Percentiles rank a stretch among this genome's conserved stretches.
phyloP scores from a whole-genome alignment of 2,113 vertebrate species.

The Takifugu flavidus region DNA sequence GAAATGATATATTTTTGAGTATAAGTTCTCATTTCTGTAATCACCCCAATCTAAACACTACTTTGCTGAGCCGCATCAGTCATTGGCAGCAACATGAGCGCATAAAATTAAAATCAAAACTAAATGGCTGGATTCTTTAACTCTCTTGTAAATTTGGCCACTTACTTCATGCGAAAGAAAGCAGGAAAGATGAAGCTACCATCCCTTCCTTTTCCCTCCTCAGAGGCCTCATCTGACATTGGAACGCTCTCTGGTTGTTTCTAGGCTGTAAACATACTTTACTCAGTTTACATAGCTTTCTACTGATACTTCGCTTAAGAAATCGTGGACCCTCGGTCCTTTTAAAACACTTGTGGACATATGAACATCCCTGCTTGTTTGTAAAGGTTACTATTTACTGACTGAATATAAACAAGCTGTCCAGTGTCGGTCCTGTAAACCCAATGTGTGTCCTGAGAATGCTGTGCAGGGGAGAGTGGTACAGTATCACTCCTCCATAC shows the following conservation, averaged over 20 bases:
- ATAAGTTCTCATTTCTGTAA: no score
- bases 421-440: constrained; percentile 5
- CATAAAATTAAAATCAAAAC: no score
- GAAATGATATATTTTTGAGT: no score
- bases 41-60: no score
- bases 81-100: no score
- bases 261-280: constrained; percentile 29
- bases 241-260: background rate
- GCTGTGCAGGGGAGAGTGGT: background rate
- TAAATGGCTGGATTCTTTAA: no score
- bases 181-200: constrained; percentile 8
- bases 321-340: background rate
- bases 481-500: background rate
- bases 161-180: no score
- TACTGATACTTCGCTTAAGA: constrained; percentile 4
- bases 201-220: constrained; percentile 26
- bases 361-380: constrained; percentile 1
- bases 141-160: no score
- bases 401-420: constrained; percentile 12
- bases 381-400: constrained; percentile 20
- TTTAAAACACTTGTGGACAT: background rate
- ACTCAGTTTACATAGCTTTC: constrained; percentile 36
- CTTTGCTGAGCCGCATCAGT: no score
- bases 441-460: background rate
- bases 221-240: background rate